Evolutionary conservation across 2,797 vertebrate genomes (phyloP), one percentile per base, ranked within the genome.

Genomic region (Myotis myotis): DNA sequence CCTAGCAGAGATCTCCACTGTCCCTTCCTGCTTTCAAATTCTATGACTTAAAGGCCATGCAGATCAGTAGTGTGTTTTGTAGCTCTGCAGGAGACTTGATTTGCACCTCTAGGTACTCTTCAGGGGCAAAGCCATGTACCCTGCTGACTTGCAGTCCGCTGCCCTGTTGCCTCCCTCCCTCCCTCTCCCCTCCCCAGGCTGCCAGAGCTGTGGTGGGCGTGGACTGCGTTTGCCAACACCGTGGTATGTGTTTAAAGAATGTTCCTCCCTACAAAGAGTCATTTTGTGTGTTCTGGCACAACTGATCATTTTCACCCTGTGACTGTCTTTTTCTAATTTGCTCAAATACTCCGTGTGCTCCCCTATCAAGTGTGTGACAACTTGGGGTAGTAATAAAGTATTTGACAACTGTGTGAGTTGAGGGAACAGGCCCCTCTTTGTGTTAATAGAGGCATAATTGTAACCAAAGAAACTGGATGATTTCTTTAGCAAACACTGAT

Each of bases 391-490:
- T 89, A 49, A 53, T 71, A n/a, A 85, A 87, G 51, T 70, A 75
- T 64, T 62, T 91, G 83, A 88, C 64, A 91, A 71, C 72, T 49
- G 53, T 93, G 87, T 75, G 78, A 87, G n/a, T 93, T 71, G 70
- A 71, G 94, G 68, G 72, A 75, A 90, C 70, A 53, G 44, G 38
- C 33, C 74, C 89, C 64, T 70, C 91, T 87, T 75, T 90, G 62
- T 90, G 62, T 79, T 92, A 82, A 82, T 79, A 86, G 85, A 92
- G 64, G 75, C 47, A 6, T 93, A 84, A 95, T 78, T 95, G 92
- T 96, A 96, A 96, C 97, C 96, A 97, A 96, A 96, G 97, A 97
- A 82, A 94, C 79, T 75, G 62, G 79, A 55, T 93, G 92, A 93
- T 87, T 93, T 80, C 76, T 87, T 92, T 85, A 96, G 89, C 84